Percentiles rank a stretch among this genome's conserved stretches.
These are phyloP conservation scores for Myotis planiceps DNA, from an alignment of 2,797 vertebrate species.

Conservation along the genomic window DNA sequence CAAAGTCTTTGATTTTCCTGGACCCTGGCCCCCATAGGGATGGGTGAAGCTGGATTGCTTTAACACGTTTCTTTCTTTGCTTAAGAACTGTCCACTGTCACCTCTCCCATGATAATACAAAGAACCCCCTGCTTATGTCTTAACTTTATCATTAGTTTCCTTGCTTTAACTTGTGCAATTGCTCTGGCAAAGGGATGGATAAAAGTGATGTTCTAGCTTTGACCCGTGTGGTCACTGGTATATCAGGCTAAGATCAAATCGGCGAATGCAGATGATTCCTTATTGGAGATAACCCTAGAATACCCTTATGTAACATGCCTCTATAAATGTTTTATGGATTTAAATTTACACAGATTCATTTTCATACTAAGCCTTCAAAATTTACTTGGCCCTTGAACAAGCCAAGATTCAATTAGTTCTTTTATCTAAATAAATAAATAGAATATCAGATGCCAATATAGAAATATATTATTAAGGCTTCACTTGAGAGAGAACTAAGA, in stretches of 20 bases:
- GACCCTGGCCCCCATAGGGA: background rate
- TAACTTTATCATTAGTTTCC: background rate
- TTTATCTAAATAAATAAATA: conserved; percentile 59
- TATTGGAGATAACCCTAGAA: background rate
- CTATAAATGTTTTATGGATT: background rate
- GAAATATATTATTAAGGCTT: conserved; percentile 14
- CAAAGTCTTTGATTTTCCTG: background rate
- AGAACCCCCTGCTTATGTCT: background rate
- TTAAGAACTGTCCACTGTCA: background rate
- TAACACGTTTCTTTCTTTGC: background rate
- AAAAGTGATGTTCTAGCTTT: background rate
- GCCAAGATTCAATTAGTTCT: background rate
- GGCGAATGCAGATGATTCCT: background rate
- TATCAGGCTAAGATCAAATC: background rate
- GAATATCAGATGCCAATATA: background rate
- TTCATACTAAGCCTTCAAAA: background rate
- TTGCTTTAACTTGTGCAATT: background rate
- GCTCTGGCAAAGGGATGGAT: background rate
- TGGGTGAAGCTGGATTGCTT: background rate
- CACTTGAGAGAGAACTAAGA: background rate
- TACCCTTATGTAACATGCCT: background rate
- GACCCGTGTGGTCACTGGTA: background rate
- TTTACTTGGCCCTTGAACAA: conserved; percentile 13
- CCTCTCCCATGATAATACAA: background rate
- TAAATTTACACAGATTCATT: background rate